Percentiles rank a stretch among this genome's conserved stretches.
phyloP scores from a whole-genome alignment of 1,140 invertebrate genomes.

The Lasioglossum baleicum region DNA sequence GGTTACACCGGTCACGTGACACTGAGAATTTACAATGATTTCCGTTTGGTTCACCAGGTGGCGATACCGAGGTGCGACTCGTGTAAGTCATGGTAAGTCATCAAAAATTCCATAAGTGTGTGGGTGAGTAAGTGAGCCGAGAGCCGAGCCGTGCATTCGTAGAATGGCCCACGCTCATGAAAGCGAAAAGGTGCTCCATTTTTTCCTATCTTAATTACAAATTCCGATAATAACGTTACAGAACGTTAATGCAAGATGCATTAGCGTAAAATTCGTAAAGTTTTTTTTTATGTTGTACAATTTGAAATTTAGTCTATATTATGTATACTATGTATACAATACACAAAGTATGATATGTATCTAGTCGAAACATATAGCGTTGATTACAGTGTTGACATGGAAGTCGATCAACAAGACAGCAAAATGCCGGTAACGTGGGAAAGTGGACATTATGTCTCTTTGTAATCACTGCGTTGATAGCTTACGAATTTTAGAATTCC shows the following conservation, averaged over 20 bases:
- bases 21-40: slow-evolving; percentile 16
- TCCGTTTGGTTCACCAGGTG: slow-evolving; percentile 13
- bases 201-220: slow-evolving; percentile 5
- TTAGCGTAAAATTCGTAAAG: background rate
- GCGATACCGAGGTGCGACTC: background rate
- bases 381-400: background rate
- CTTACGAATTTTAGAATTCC: background rate
- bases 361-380: background rate
- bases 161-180: slow-evolving; percentile 16
- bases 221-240: slow-evolving; percentile 9
- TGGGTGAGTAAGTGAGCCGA: background rate
- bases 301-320: background rate
- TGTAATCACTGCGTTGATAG: too few relatives aligned
- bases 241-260: background rate
- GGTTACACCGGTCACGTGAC: slow-evolving; percentile 55
- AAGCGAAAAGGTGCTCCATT: background rate
- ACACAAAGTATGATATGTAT: too few relatives aligned
- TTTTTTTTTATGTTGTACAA: background rate
- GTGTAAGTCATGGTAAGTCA: slow-evolving; percentile 11
- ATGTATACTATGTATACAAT: background rate
- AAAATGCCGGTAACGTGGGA: background rate
- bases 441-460: background rate
- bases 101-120: slow-evolving; percentile 38
- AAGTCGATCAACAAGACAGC: background rate
- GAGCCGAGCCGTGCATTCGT: background rate